These are phyloP conservation scores for Melanchra persicariae DNA, from an alignment of 2,888 invertebrate species.

Conservation along the genomic window DNA sequence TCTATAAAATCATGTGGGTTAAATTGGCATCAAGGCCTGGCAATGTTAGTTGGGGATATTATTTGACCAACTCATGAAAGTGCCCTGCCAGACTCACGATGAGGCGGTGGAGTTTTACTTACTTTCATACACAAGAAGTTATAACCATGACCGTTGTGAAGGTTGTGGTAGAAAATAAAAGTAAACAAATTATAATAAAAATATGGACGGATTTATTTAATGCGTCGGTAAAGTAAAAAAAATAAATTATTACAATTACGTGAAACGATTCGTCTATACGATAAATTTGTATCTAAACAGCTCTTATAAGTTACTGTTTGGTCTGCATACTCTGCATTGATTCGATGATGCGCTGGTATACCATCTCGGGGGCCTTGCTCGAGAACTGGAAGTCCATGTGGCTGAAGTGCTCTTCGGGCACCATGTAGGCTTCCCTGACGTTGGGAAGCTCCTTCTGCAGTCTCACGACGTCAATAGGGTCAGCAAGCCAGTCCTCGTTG, in stretches of 20 bases:
- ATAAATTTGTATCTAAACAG: constrained; percentile 61
- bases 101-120: no score
- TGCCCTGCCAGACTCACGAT: no score
- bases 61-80: no score
- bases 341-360: constrained; percentile 82
- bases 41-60: no score
- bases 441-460: constrained; percentile 90
- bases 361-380: constrained; percentile 77
- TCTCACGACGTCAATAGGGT: constrained; percentile 90
- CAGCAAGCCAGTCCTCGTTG: constrained; percentile 92
- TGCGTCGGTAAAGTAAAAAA: constrained; percentile 73
- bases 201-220: constrained; percentile 79
- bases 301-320: constrained; percentile 56
- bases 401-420: constrained; percentile 88
- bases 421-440: constrained; percentile 88
- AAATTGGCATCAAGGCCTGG: no score
- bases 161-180: constrained; percentile 1
- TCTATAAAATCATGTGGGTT: no score
- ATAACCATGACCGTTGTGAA: no score
- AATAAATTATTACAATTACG: constrained; percentile 68
- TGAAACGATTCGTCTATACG: constrained; percentile 67
- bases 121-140: background rate
- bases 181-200: constrained; percentile 38
- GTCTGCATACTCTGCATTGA: constrained; percentile 53
- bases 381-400: constrained; percentile 88